phyloP scores from a whole-genome alignment of 2,888 invertebrate genomes.

The Apodemia mormo region DNA sequence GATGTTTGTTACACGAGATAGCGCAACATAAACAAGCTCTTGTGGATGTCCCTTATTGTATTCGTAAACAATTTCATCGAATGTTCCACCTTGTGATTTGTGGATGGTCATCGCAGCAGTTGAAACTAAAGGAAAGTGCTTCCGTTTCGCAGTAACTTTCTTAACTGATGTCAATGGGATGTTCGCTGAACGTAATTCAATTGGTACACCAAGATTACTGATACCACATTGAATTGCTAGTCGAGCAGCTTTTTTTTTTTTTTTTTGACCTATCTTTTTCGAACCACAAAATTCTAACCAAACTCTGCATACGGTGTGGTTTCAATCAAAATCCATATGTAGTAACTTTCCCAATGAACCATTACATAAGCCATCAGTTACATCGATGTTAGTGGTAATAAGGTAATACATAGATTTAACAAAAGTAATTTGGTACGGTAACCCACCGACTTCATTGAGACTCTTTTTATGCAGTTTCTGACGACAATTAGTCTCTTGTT shows the following conservation, averaged over 20 bases:
- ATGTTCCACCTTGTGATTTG: slow-evolving; percentile 29
- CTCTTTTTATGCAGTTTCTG: no score
- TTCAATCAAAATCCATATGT: no score
- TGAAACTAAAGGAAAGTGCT: not conserved
- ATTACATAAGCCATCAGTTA: slow-evolving; percentile 38
- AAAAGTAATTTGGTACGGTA: slow-evolving; percentile 37
- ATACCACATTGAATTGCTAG: no score
- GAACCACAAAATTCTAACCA: slow-evolving; percentile 30
- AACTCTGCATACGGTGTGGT: slow-evolving; percentile 29
- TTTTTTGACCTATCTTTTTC: no score
- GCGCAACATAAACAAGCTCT: slow-evolving; percentile 24
- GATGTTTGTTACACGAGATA: slow-evolving; percentile 26
- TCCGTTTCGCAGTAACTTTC: not conserved
- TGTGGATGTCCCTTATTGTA: slow-evolving; percentile 30
- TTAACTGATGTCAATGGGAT: no score
- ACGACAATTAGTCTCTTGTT: no score
- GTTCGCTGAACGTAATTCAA: no score
- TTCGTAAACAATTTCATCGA: slow-evolving; percentile 27
- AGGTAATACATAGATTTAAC: slow-evolving; percentile 34
- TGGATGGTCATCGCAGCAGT: slow-evolving; percentile 30
- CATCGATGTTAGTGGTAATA: slow-evolving; percentile 41
- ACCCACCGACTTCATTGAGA: slow-evolving; percentile 33
- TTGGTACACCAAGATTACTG: no score
- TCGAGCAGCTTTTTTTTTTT: no score
- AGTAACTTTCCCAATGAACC: slow-evolving; percentile 33